phyloP scores from a whole-genome alignment of 1,140 invertebrate species.

The Phocides pigmalion region DNA sequence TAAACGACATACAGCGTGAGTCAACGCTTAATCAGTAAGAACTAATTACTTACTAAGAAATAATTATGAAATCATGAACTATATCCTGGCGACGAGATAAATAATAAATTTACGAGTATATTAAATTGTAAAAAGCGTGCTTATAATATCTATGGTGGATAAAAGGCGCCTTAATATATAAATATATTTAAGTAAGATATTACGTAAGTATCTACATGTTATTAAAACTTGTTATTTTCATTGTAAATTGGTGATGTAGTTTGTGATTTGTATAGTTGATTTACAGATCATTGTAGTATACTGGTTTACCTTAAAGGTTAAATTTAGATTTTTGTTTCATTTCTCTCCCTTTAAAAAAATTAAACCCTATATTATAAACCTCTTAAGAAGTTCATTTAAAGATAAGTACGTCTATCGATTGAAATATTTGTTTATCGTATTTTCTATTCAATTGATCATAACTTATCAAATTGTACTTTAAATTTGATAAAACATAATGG shows the following conservation, averaged over 20 bases:
- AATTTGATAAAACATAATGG: too few species aligned
- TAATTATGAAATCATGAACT: constrained; percentile 3
- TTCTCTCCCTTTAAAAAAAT: neutral
- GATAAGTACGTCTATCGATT: too few species aligned
- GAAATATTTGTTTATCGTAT: too few species aligned
- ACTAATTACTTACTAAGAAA: constrained; percentile 23
- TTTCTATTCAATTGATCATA: too few species aligned
- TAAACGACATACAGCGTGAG: neutral
- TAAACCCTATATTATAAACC: too few species aligned
- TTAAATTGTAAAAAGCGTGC: constrained; percentile 24
- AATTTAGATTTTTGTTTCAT: constrained; percentile 27
- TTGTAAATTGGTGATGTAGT: constrained; percentile 32
- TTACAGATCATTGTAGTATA: constrained; percentile 32
- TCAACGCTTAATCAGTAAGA: constrained; percentile 7
- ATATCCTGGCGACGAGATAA: constrained; percentile 7
- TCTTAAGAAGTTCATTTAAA: too few species aligned
- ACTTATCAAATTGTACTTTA: too few species aligned
- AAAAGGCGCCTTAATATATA: constrained; percentile 29
- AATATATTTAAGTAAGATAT: constrained; percentile 5
- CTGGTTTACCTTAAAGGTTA: constrained; percentile 28
- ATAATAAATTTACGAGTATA: constrained; percentile 8
- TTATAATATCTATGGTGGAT: constrained; percentile 25
- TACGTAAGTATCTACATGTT: constrained; percentile 4
- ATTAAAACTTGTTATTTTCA: constrained; percentile 23
- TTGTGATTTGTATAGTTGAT: constrained; percentile 30